A percentile compares a stretch with the other conserved stretches of the same genome.
Evolutionary conservation across 2,113 vertebrate genomes (phyloP).

Genomic region (Daphoenositta chrysoptera): DNA sequence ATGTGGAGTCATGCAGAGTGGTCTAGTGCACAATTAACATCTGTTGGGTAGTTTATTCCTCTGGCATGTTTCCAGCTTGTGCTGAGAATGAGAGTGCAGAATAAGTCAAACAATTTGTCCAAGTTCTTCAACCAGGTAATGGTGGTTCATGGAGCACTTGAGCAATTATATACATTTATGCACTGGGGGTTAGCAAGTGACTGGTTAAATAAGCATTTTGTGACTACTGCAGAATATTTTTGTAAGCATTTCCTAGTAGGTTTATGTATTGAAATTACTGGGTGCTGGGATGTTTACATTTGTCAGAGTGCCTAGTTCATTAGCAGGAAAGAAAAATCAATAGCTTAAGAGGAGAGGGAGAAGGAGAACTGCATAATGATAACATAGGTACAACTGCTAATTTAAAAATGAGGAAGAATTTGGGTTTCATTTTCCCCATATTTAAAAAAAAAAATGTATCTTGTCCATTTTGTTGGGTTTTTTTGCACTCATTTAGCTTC

Average conservation of each 20-base stretch:
- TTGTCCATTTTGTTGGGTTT: not conserved
- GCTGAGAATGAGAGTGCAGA: not conserved
- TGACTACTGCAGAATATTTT: not conserved
- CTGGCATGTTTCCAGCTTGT: not conserved
- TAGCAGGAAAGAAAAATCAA: constrained; percentile 19
- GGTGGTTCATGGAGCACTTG: not conserved
- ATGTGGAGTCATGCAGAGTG: not conserved
- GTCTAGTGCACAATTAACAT: constrained; percentile 26
- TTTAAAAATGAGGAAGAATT: not conserved
- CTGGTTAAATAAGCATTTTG: not conserved
- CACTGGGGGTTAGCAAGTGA: not conserved
- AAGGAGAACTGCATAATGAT: not conserved
- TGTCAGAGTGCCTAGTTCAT: constrained; percentile 3
- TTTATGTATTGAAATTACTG: not conserved
- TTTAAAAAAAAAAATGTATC: not conserved
- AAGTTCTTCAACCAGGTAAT: not conserved
- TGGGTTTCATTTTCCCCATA: not conserved
- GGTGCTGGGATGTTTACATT: not conserved
- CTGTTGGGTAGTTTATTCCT: constrained; percentile 15
- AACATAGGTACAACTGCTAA: not conserved
- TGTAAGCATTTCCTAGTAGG: not conserved
- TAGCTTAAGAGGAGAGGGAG: not conserved
- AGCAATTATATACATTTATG: not conserved
- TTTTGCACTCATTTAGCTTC: not conserved
- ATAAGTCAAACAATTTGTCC: constrained; percentile 27